Conservation (phyloP, 2,888 invertebrate genomes). For the Malthinus seriepunctatus region DNA sequence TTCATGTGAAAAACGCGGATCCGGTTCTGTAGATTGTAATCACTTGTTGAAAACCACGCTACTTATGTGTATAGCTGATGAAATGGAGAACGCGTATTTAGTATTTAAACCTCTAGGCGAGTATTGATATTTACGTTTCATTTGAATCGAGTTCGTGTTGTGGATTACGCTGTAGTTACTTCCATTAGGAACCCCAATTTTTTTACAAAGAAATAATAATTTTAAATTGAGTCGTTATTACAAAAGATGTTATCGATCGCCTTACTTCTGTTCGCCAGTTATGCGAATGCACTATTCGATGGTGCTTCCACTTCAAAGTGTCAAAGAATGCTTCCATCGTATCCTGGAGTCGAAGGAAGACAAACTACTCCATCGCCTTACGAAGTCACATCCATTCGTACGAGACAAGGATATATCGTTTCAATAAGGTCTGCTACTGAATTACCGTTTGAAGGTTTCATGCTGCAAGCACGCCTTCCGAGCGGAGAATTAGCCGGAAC, state of each 20-base stretch:
- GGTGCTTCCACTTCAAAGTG: constrained; percentile 54
- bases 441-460: constrained; percentile 65
- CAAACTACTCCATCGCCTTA: constrained; percentile 65
- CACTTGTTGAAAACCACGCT: no score
- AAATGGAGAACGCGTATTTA: background rate
- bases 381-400: constrained; percentile 51
- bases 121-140: constrained; percentile 15
- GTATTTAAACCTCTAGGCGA: background rate
- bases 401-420: constrained; percentile 47
- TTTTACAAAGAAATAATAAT: no score
- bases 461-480: constrained; percentile 64
- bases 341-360: constrained; percentile 60
- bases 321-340: constrained; percentile 63
- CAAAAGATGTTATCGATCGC: constrained; percentile 31
- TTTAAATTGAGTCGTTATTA: constrained; percentile 15
- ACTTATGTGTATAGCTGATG: background rate
- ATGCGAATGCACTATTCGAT: constrained; percentile 42
- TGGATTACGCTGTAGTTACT: background rate
- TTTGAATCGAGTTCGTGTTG: background rate
- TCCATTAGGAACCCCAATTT: background rate
- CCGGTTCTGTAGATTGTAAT: no score
- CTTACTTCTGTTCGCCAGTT: constrained; percentile 27
- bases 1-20: no score
- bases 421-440: constrained; percentile 60
- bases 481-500: constrained; percentile 57